Evolutionary conservation across 1,140 invertebrate genomes (phyloP), one percentile per base, ranked within the genome.

Genomic region (Ips typographus): DNA sequence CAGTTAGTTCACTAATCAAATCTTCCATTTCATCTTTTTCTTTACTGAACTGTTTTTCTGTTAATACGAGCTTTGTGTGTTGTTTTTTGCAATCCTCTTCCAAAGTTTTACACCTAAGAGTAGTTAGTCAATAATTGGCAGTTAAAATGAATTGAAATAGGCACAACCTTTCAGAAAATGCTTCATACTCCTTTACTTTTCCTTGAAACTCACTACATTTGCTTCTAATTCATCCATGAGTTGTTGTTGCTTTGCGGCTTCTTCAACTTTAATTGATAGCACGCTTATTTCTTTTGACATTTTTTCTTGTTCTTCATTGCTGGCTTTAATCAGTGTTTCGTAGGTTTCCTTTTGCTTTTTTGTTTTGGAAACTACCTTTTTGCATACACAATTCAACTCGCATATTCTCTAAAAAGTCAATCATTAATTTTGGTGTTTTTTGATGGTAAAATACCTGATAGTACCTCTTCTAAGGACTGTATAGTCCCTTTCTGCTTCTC

Each of bases 41-140:
- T 51, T 51, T 71, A 44, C 68, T 6, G 36, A 71, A 70, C 39
- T 52, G 63, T n/a, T 38, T 60, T 68, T 75, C 64, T 6, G 74
- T 71, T 41, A 68, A 43, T 42, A 63, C 6, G 37, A 73, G 58
- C 39, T 41, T 40, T 36, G 64, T 40, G 4, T 56, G 53, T 2
- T 65, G 53, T 60, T 73, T 22, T 63, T 72, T 70, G 37, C 71
- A 68, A 66, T 76, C 68, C 40, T 74, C 57, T 72, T 74, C 73
- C 8, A 74, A 40, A 8, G 4, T 36, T n/a, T 63, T 67, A 55
- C 71, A 74, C 41, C 74, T 75, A 42, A 22, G 70, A 62, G 57
- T 38, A 41, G 51, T 2, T 44, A 22, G 22, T 22, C 0, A 22
- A 22, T 22, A 22, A 22, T 22, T 22, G 22, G 7, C 2, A 43